Conservation (phyloP, 1,140 invertebrate species). For the Sycobia sp. region DNA sequence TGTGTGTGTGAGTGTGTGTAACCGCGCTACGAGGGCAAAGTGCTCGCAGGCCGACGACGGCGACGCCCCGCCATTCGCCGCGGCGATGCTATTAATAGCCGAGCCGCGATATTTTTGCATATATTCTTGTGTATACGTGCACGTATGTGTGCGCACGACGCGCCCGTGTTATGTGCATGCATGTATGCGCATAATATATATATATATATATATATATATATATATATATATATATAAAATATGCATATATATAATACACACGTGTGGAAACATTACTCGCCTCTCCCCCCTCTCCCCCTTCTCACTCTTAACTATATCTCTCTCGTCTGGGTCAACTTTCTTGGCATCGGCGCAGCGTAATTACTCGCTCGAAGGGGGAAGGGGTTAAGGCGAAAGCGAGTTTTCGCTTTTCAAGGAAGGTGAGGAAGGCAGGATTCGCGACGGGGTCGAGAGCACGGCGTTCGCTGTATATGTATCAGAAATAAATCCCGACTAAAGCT, state of each 20-base stretch:
- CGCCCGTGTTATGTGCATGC: background rate
- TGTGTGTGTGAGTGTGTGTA: too few relatives aligned
- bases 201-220: background rate
- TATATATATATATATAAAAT: background rate
- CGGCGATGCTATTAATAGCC: conserved; percentile 21
- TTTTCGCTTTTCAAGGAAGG: too few relatives aligned
- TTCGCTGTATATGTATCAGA: too few relatives aligned
- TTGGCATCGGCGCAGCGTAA: too few relatives aligned
- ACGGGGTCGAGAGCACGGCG: too few relatives aligned
- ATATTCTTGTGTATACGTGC: conserved; percentile 6
- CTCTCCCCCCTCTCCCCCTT: background rate
- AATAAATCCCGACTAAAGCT: too few relatives aligned
- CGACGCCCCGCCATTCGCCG: background rate
- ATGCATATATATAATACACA: background rate
- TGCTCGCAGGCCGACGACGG: background rate
- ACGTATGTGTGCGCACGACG: background rate
- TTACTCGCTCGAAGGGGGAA: too few relatives aligned
- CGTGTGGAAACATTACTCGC: background rate
- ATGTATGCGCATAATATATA: too few relatives aligned
- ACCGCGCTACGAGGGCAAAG: conserved; percentile 11
- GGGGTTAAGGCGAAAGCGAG: too few relatives aligned
- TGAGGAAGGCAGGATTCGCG: too few relatives aligned
- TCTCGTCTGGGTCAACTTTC: too few relatives aligned
- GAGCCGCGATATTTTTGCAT: conserved; percentile 15
- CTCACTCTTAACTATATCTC: too few relatives aligned